Evolutionary conservation across 2,888 invertebrate genomes (phyloP), one percentile per base, ranked within the genome.

Genomic region (Andrena trimmerana): DNA sequence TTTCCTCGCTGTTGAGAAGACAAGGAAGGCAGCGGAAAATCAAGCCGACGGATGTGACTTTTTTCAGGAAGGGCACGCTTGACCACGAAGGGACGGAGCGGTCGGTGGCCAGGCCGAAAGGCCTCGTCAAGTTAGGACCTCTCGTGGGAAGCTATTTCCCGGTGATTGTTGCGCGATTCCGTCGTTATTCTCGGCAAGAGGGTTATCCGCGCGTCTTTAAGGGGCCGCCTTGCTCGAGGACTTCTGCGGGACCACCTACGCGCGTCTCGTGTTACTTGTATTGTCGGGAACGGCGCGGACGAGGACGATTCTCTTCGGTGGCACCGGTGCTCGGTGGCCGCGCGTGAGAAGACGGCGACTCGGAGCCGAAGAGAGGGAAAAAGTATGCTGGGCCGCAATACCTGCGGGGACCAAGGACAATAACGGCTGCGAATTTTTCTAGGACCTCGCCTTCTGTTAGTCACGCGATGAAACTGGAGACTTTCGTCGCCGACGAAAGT

Each of bases 201-300:
- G 74, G 66, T 77, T 48, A 42, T 54, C 48, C 71, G 10, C 27
- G 48, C 36, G 27, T 66, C 62, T 77, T 78, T 50, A 71, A 68
- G 63, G 65, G 50, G 27, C 71, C 54, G 60, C 70, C 63, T 57
- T 42, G 13, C 16, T 65, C 50, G 63, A 74, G 67, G 29, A 60
- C 36, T 69, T 63, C 59, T 63, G 69, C 54, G 3, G 60, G 31
- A 65, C 86, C 88, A 85, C 88, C 81, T 82, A 87, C 83, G 81
- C 66, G 67, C 52, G 76, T 75, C 79, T 87, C 84, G 63, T 69
- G 59, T 88, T 88, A 83, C 86, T 75, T 62, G 79, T 74, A 83
- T 85, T 86, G 83, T 86, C 69, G 48, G 29, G 33, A 16, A 50
- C 20, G 68, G 24, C 63, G 33, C n/a, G n/a, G 31, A 27, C 36